A percentile compares a stretch with the other conserved stretches of the same genome.
Evolutionary conservation across 2,797 vertebrate species (phyloP).

Genomic region (Sebastes steindachneri): DNA sequence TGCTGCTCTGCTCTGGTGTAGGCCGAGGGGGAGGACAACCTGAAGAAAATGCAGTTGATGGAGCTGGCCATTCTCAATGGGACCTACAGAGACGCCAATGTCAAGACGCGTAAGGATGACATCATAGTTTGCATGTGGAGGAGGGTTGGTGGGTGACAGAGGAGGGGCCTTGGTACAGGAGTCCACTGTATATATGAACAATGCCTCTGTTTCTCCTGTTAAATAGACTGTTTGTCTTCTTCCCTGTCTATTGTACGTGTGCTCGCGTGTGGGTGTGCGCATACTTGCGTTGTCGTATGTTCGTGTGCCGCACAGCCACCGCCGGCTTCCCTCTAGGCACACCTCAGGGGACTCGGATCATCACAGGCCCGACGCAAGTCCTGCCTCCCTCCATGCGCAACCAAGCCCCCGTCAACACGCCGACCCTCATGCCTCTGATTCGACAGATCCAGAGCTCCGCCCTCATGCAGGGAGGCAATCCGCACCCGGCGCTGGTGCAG

Average conservation of each 20-base stretch:
- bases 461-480: slow-evolving; percentile 92
- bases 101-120: slow-evolving; percentile 96
- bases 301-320: slow-evolving; percentile 69
- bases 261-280: slow-evolving; percentile 46
- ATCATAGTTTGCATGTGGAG: slow-evolving; percentile 62
- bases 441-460: slow-evolving; percentile 98
- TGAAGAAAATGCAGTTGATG: slow-evolving; percentile 99
- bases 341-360: slow-evolving; percentile 95
- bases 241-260: slow-evolving; percentile 67
- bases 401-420: slow-evolving; percentile 88
- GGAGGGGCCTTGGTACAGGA: slow-evolving; percentile 69
- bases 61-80: slow-evolving; percentile 98
- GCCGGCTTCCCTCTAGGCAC: slow-evolving; percentile 95
- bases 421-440: slow-evolving; percentile 98
- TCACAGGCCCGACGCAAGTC: slow-evolving; percentile 93
- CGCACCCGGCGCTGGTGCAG: slow-evolving; percentile 93
- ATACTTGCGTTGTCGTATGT: slow-evolving; percentile 54
- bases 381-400: slow-evolving; percentile 92
- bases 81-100: slow-evolving; percentile 99
- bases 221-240: slow-evolving; percentile 72
- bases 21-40: slow-evolving; percentile 99
- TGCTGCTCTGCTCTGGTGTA: slow-evolving; percentile 63
- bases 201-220: slow-evolving; percentile 68
- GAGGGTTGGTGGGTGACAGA: slow-evolving; percentile 65
- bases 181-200: slow-evolving; percentile 73